Base-by-base conservation (phyloP, 2,888 invertebrate genomes). In the Deilephila porcellus region DNA sequence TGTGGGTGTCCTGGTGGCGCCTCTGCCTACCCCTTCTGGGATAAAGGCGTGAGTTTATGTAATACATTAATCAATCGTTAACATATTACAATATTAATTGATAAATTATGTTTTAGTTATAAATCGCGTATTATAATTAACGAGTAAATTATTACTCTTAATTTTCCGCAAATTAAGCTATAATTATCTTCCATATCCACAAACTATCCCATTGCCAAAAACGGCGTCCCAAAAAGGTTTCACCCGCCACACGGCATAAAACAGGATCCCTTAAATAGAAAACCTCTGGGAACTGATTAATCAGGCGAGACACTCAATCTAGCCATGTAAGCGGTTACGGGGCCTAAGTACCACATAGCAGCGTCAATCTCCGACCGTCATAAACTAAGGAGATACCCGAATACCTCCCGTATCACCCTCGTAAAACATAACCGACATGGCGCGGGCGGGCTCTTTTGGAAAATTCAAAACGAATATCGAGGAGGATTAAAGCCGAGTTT, bases 391-490 rank as follows among this genome's bases (percentile, higher is more conserved):
- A 67, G 67, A 67, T 67, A 67, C 53, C 34, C 53, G 59, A 29
- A 70, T 53, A 59, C 59, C 32, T 29, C 74, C 74, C 37, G 70
- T 82, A 82, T 79, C 75, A 77, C 79, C 73, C 75, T 77, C 72
- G 78, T 77, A 77, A 77, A 81, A 80, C 76, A 76, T 78, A 80
- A 77, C 71, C 74, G 60, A 76, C 76, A 76, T 70, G 45, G 45
- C 79, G 76, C 76, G 71, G 45, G 45, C 79, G 76, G 76, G 71
- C 76, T 74, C 72, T 67, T 67, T 67, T 63, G 63, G 52, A 20
- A 67, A 52, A 67, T 25, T 67, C 45, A 52, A 52, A 11, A 64
- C 14, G 29, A 32, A 60, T 29, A 25, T 60, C 14, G 20, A 4
- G 14, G 29, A 11, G 32, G 74, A 77, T 75, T 56, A 6, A n/a